Conservation (phyloP, 2,888 invertebrate genomes). For the Aphodius sticticus region DNA sequence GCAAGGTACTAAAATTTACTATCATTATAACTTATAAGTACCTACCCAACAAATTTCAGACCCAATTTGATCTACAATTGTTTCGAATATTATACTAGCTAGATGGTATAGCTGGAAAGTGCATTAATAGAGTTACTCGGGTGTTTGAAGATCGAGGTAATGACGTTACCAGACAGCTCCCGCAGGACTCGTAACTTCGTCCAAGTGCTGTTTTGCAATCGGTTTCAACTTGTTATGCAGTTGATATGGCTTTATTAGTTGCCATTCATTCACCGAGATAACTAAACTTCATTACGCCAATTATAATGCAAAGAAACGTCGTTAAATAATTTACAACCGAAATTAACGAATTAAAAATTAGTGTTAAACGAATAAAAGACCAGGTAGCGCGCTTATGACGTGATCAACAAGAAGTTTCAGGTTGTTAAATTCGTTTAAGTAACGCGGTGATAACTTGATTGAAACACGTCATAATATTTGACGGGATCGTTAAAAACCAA, state of each 20-base stretch:
- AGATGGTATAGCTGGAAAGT: background rate
- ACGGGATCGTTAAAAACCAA: constrained; percentile 4
- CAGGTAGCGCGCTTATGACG: too few relatives aligned
- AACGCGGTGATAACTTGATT: background rate
- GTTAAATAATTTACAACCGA: too few relatives aligned
- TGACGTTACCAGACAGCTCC: background rate
- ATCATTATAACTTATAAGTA: too few relatives aligned
- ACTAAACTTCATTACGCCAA: background rate
- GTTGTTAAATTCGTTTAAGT: background rate
- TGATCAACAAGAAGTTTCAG: background rate
- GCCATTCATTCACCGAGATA: background rate
- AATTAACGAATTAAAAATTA: too few relatives aligned
- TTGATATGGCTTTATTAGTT: background rate
- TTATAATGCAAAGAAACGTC: background rate
- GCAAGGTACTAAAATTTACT: too few relatives aligned
- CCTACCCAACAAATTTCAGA: too few relatives aligned
- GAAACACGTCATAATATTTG: background rate
- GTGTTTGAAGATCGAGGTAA: background rate
- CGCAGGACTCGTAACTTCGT: background rate
- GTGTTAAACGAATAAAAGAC: too few relatives aligned
- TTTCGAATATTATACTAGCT: background rate
- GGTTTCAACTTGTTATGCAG: background rate
- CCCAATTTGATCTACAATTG: background rate
- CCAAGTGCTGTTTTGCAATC: background rate
- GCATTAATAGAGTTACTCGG: background rate